These are phyloP conservation scores for Strix uralensis DNA, from an alignment of 2,113 vertebrate genomes.

Conservation along the genomic window DNA sequence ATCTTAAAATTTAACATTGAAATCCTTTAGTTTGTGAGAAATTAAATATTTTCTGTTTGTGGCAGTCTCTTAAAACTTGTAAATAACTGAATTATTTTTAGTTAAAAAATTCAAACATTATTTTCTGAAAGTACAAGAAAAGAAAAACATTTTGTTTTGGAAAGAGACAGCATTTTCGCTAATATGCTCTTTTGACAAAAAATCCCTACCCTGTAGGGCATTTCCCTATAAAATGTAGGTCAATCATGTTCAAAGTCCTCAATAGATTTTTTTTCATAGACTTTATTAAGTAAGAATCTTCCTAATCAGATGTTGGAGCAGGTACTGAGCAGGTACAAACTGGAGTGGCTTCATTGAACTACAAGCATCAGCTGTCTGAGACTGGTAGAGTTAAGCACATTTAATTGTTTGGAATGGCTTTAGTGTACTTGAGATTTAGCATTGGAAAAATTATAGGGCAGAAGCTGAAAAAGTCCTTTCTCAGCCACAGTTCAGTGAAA, in stretches of 20 bases:
- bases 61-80: background rate
- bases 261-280: background rate
- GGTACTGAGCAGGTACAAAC: background rate
- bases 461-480: conserved; percentile 14
- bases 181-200: background rate
- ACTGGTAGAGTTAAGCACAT: background rate
- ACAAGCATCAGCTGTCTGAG: background rate
- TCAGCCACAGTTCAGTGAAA: background rate
- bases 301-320: background rate
- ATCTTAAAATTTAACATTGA: background rate
- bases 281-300: background rate
- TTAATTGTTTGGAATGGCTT: conserved; percentile 27
- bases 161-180: background rate
- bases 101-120: background rate
- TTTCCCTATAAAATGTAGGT: background rate
- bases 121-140: background rate
- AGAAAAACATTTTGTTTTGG: background rate
- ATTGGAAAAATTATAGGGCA: conserved; percentile 20
- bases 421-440: background rate
- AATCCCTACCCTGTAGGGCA: background rate
- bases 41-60: background rate
- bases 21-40: background rate
- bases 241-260: background rate
- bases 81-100: background rate
- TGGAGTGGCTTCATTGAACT: background rate